Base-by-base conservation (phyloP, 2,797 vertebrate species). In the Eulemur coronatus region DNA sequence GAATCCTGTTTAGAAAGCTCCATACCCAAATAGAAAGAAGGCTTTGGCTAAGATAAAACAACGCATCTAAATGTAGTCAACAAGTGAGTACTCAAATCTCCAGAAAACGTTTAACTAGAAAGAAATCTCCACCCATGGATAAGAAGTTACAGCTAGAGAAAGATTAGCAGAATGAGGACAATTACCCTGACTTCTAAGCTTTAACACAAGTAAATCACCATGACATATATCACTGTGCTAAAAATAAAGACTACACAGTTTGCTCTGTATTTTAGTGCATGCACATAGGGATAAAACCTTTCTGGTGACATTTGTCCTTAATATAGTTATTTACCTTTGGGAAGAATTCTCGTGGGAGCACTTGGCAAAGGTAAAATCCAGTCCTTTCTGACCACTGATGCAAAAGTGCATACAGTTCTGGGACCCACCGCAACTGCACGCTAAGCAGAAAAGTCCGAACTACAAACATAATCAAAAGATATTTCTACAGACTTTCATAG, bases 321-420 rank as follows among this genome's bases (percentile, higher is more conserved):
- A 52, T 78, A 57, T 20, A 63, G 20, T 67, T 35, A 73, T 57
- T 89, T 88, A 35, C 67, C 52, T 82, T 82, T 94, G 43, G 17
- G 59, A 96, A 90, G 14, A 2, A 65, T 61, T 80, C 69, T 67
- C 38, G 43, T 2, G 94, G 52, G 43, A 84, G 81, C n/a, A 52
- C 38, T 50, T 76, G 28, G 20, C 61, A 94, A 85, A 95, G 73
- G 26, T 48, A 67, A 91, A 70, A 94, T 76, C 92, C 28, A 88
- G 38, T 78, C 30, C 14, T 73, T 73, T 79, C 22, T 84, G 65
- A 80, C 33, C 35, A 67, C 1, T 86, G 59, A 35, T 73, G 18
- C 41, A 46, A 22, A 92, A 81, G 67, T 63, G 13, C 18, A 30
- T 89, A 73, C 76, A 75, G 72, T 91, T 89, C 70, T 93, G 35